phyloP scores from a whole-genome alignment of 2,113 vertebrate genomes.

The Ceratotherium simum region DNA sequence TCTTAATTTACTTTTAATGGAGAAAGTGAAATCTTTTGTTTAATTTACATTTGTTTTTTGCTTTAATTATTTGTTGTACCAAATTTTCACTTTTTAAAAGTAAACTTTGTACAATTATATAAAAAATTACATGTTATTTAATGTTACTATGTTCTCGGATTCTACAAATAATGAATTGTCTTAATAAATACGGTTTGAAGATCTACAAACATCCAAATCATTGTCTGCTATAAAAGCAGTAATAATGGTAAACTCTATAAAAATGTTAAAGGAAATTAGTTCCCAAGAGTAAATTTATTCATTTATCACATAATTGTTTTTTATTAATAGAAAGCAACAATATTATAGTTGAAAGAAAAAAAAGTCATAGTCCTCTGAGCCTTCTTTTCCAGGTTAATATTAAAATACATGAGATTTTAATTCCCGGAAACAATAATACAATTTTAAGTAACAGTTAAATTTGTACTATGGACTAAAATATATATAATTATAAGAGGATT shows the following conservation, averaged over 20 bases:
- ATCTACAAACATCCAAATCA: constrained; percentile 31
- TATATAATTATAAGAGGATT: not conserved
- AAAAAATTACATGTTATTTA: constrained; percentile 49
- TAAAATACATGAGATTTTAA: not conserved
- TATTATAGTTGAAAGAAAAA: not conserved
- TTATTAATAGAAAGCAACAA: not conserved
- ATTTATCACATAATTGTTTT: not conserved
- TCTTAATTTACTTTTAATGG: constrained; percentile 67
- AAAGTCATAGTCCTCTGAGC: not conserved
- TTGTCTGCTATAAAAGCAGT: constrained; percentile 15
- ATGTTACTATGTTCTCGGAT: constrained; percentile 48
- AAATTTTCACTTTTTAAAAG: constrained; percentile 52
- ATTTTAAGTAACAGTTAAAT: not conserved
- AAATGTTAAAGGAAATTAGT: not conserved
- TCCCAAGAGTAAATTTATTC: not conserved
- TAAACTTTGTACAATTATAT: constrained; percentile 45
- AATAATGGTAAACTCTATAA: not conserved
- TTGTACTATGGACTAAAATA: not conserved
- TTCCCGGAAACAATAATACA: not conserved
- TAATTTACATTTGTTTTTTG: constrained; percentile 53
- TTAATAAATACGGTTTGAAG: constrained; percentile 26
- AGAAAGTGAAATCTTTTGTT: constrained; percentile 57
- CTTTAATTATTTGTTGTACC: constrained; percentile 66
- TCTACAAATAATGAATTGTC: constrained; percentile 17
- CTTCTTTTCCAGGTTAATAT: not conserved